phyloP scores from a whole-genome alignment of 2,797 vertebrate genomes.

The Pseudotriccus pelzelni region DNA sequence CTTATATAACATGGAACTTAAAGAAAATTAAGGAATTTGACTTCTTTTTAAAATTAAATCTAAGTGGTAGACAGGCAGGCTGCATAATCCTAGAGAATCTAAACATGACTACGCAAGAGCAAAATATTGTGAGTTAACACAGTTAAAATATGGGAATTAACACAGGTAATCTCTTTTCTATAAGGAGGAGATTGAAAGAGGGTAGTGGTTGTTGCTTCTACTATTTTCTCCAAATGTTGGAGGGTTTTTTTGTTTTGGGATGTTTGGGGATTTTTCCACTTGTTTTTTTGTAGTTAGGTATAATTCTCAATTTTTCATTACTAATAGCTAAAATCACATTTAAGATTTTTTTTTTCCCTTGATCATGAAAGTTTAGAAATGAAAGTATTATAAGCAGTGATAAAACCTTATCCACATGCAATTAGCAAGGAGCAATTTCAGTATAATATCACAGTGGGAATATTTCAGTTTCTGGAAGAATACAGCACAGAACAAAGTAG shows the following conservation, averaged over 20 bases:
- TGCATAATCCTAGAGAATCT: background rate
- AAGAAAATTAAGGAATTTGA: background rate
- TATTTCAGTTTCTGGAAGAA: background rate
- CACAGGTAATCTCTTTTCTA: background rate
- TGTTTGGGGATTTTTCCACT: background rate
- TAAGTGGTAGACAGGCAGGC: background rate
- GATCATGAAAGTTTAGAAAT: background rate
- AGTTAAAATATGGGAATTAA: background rate
- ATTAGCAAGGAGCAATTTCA: background rate
- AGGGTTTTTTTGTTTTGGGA: background rate
- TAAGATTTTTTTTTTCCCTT: background rate
- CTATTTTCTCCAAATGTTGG: background rate
- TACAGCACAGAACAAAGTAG: background rate
- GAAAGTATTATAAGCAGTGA: background rate
- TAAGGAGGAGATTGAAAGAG: background rate
- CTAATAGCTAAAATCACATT: background rate
- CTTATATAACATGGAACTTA: background rate
- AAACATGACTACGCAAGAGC: background rate
- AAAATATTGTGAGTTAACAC: background rate
- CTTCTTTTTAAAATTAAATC: background rate
- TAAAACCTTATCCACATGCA: background rate
- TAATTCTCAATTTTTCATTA: background rate
- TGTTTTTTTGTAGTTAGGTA: background rate
- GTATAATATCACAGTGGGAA: background rate
- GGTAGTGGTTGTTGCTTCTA: background rate